Percentiles rank a stretch among this genome's conserved stretches.
Conservation (phyloP, 2,113 vertebrate species). For the Tympanuchus pallidicinctus region DNA sequence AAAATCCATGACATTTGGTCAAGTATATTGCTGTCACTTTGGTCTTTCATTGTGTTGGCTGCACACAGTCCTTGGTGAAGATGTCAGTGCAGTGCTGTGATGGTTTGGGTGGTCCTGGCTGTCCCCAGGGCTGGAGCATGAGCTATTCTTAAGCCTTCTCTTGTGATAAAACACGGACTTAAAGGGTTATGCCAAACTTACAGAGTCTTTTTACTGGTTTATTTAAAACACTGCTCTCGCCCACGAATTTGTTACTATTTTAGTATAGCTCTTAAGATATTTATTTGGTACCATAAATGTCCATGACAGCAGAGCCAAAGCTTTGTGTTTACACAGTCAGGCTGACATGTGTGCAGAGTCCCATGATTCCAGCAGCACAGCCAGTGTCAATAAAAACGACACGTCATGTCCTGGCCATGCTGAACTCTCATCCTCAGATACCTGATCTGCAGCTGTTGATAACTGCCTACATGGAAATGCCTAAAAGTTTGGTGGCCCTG, state of each 20-base stretch:
- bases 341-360: not conserved
- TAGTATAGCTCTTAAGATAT: not conserved
- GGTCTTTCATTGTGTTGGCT: not conserved
- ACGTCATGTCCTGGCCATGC: no score
- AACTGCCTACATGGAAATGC: not conserved
- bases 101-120: not conserved
- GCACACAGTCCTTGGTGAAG: not conserved
- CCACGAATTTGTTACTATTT: conserved; percentile 4
- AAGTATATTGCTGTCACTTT: no score
- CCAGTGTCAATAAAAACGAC: not conserved
- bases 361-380: not conserved
- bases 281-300: conserved; percentile 20
- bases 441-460: not conserved
- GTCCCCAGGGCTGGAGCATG: not conserved
- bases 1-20: not conserved
- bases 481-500: no score
- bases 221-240: not conserved
- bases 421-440: not conserved
- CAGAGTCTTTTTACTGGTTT: not conserved
- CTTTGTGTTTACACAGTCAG: not conserved
- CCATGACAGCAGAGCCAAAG: not conserved
- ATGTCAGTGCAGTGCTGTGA: not conserved
- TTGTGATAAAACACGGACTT: not conserved
- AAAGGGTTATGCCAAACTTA: not conserved
- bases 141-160: not conserved